Conservation (phyloP, 92 coral and sea anemone species). For the Porites cylindrica region DNA sequence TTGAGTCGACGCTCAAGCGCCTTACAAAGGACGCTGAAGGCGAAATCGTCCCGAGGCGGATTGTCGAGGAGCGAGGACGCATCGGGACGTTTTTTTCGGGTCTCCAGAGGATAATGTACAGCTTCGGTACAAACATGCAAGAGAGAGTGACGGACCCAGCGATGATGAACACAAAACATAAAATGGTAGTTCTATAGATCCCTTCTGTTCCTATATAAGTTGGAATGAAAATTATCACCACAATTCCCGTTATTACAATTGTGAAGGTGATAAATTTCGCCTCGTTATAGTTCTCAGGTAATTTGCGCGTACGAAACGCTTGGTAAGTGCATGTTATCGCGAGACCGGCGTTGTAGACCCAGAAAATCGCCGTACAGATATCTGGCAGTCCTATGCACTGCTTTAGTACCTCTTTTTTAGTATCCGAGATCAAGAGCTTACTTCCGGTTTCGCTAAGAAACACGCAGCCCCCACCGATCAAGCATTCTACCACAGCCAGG, state of each 20-base stretch:
- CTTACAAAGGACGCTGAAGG: constrained; percentile 76
- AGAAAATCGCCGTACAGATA: constrained; percentile 79
- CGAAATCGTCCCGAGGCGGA: constrained; percentile 76
- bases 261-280: constrained; percentile 94
- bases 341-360: constrained; percentile 88
- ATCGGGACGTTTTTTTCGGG: constrained; percentile 93
- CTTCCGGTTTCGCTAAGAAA: constrained; percentile 68
- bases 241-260: constrained; percentile 88
- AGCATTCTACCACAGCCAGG: constrained; percentile 68
- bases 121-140: constrained; percentile 93
- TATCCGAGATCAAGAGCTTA: constrained; percentile 59
- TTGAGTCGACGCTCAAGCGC: constrained; percentile 62
- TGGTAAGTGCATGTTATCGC: constrained; percentile 91
- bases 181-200: constrained; percentile 81
- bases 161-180: constrained; percentile 85
- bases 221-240: constrained; percentile 82
- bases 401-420: constrained; percentile 74
- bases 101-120: constrained; percentile 89
- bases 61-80: constrained; percentile 74
- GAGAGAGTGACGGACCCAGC: constrained; percentile 77
- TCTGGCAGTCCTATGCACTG: constrained; percentile 73
- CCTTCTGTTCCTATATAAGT: constrained; percentile 87
- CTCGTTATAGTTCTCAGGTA: constrained; percentile 97
- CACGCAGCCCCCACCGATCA: constrained; percentile 61
- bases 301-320: constrained; percentile 88